A percentile compares a stretch with the other conserved stretches of the same genome.
phyloP scores from a whole-genome alignment of 1,140 invertebrate genomes.

The Ceratina japonica region DNA sequence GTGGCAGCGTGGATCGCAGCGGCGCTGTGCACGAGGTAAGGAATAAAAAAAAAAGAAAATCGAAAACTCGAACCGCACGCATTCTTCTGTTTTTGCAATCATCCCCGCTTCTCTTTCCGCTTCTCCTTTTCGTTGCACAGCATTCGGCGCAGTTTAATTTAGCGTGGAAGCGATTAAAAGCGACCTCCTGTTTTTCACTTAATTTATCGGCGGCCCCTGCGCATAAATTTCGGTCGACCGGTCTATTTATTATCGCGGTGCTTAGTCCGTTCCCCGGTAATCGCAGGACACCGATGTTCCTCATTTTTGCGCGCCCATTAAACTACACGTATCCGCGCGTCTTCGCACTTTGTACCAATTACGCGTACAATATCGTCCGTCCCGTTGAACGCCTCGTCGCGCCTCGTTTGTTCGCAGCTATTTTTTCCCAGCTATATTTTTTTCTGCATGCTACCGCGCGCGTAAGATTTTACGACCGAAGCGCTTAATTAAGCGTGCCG shows the following conservation, averaged over 20 bases:
- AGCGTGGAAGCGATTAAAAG: not conserved
- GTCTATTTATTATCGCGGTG: not conserved
- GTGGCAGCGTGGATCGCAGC: constrained; percentile 91
- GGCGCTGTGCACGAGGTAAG: constrained; percentile 90
- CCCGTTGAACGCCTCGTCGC: too few species aligned
- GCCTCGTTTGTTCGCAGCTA: not conserved
- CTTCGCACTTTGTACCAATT: too few species aligned
- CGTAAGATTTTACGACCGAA: not conserved
- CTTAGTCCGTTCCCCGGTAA: not conserved
- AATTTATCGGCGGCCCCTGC: not conserved
- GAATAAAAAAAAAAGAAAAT: constrained; percentile 3
- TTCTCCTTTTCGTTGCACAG: not conserved
- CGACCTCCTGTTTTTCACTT: not conserved
- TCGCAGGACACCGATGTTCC: too few species aligned
- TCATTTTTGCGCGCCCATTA: too few species aligned
- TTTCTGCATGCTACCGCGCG: not conserved
- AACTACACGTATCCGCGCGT: too few species aligned
- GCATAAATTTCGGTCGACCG: not conserved
- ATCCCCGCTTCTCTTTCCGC: not conserved
- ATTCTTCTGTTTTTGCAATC: not conserved
- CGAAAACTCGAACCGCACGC: not conserved
- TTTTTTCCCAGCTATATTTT: not conserved
- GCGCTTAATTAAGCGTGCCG: not conserved
- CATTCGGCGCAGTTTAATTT: not conserved
- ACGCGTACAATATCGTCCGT: too few species aligned